Conservation (phyloP, 64 coral and sea anemone species). For the Montipora capricornis region DNA sequence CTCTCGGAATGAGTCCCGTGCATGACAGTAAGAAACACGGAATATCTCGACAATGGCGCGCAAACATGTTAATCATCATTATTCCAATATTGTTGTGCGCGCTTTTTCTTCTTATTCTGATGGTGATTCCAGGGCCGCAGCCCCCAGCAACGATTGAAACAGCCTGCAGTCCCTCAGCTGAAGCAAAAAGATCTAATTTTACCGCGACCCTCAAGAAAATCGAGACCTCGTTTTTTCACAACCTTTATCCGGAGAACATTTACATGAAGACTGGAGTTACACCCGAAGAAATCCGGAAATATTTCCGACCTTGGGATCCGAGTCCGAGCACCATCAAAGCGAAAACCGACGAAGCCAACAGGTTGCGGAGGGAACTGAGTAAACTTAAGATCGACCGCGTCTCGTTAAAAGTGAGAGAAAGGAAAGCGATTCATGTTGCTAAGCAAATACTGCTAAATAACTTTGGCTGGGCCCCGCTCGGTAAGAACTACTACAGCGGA, state of each 20-base stretch:
- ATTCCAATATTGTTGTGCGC: not conserved
- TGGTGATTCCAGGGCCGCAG: not conserved
- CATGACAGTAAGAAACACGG: not conserved
- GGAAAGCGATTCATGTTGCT: conserved; percentile 54
- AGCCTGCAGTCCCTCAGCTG: not conserved
- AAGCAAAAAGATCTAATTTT: conserved; percentile 1
- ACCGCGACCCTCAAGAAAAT: conserved; percentile 10
- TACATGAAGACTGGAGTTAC: conserved; percentile 31
- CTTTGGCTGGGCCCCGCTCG: conserved; percentile 24
- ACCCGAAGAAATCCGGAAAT: conserved; percentile 28
- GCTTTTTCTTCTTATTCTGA: not conserved
- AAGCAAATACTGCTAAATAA: conserved; percentile 45
- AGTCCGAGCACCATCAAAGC: conserved; percentile 24
- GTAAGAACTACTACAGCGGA: conserved; percentile 48
- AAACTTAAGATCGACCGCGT: conserved; percentile 31
- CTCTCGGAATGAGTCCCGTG: not conserved
- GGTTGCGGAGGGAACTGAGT: conserved; percentile 31
- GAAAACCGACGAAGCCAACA: conserved; percentile 31
- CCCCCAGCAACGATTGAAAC: not conserved
- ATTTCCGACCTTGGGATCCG: conserved; percentile 48
- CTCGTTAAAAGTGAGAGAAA: conserved; percentile 47
- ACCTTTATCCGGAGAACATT: conserved; percentile 25
- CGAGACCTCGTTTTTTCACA: not conserved
- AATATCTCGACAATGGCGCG: conserved; percentile 14
- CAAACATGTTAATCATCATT: not conserved